A percentile compares a stretch with the other conserved stretches of the same genome.
These are phyloP conservation scores for Lutjanus campechanus DNA, from an alignment of 2,797 vertebrate species.

Conservation along the genomic window DNA sequence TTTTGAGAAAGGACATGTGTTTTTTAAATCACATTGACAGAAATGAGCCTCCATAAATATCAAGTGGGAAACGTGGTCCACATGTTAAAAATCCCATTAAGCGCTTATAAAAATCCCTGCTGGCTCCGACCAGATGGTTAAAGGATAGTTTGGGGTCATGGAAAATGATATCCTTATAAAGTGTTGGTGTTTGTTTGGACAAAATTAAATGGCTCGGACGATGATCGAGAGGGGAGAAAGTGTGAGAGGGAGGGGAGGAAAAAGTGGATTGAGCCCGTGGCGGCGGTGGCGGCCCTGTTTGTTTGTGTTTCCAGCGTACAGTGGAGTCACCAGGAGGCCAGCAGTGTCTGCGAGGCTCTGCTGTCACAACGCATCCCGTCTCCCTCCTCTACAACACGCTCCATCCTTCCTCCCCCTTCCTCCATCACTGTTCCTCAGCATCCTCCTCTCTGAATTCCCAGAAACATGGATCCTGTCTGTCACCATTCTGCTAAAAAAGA, in stretches of 20 bases:
- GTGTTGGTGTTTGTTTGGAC: conserved; percentile 57
- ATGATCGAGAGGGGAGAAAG: conserved; percentile 1
- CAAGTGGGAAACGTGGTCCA: conserved; percentile 28
- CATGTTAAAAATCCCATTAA: conserved; percentile 53
- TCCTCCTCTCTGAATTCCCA: conserved; percentile 45
- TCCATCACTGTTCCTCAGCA: neutral
- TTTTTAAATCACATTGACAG: no score
- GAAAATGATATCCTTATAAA: conserved; percentile 30
- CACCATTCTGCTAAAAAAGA: conserved; percentile 17
- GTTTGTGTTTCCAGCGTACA: conserved; percentile 65
- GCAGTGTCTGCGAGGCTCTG: conserved; percentile 77
- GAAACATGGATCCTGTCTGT: conserved; percentile 46
- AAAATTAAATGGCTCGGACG: conserved; percentile 32
- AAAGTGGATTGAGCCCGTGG: conserved; percentile 18
- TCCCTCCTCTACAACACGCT: conserved; percentile 32
- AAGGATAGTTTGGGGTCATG: conserved; percentile 43
- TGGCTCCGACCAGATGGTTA: conserved; percentile 32
- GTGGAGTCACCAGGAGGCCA: conserved; percentile 84
- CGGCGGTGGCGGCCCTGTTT: conserved; percentile 43
- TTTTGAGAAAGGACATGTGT: no score
- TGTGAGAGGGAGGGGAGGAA: conserved; percentile 15
- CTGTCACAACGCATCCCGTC: conserved; percentile 81
- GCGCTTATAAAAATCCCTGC: conserved; percentile 6
- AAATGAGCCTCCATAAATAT: neutral
- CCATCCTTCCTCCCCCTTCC: conserved; percentile 20